Evolutionary conservation across 2,113 vertebrate genomes (phyloP), one percentile per base, ranked within the genome.

Genomic region (Serilophus lunatus): DNA sequence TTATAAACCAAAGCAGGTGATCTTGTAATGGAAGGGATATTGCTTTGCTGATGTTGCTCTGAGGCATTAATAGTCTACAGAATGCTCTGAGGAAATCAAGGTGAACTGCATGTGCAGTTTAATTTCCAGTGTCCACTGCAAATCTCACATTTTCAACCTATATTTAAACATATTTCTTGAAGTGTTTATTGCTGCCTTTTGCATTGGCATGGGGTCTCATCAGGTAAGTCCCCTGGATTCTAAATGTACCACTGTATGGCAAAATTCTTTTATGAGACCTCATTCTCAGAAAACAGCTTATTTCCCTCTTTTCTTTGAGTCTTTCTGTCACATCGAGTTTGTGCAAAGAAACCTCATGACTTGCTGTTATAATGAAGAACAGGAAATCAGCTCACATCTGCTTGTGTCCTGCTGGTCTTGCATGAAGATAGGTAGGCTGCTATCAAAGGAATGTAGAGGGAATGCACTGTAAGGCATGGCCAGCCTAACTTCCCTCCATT

Each of bases 1-100:
- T 88, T 95, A 95, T 83, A 88, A 95, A 88, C 59, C 56, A 87
- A 95, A 91, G 84, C 70, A 91, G 75, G 75, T 94, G 92, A 95
- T 94, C 75, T 91, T 90, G 29, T 68, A 82, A 71, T 78, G 65
- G 82, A 84, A 77, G 36, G 91, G n/a, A 59, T 92, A 90, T 70
- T 91, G 65, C 57, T 80, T 49, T 90, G 64, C 60, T 82, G 23
- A 33, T 71, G n/a, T 75, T 54, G 31, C 61, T 90, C 61, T 69
- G 53, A 89, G 81, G 50, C 57, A 92, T 36, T 95, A 84, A 91
- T 44, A 84, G 53, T 29, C 70, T 57, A 60, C 60, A 57, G 60
- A 91, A 79, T 45, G 61, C 81, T 82, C 12, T 2, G 26, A 75
- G 84, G 47, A 86, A 92, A 91, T 90, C 53, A 80, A 80, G 59